Conservation (phyloP, 2,888 invertebrate species). For the Cerastis leucographa region DNA sequence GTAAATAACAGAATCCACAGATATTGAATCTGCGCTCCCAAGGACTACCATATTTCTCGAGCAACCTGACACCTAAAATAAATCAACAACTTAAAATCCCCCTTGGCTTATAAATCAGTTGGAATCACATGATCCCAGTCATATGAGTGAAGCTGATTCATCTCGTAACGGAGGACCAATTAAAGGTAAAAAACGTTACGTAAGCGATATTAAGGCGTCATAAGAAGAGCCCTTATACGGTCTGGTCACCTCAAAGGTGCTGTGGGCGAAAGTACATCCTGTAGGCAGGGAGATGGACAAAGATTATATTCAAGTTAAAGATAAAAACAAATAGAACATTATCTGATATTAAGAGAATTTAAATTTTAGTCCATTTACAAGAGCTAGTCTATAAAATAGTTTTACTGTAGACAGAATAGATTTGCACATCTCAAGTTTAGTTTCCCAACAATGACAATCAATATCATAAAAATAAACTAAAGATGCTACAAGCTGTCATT, state of each 20-base stretch:
- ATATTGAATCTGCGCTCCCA: constrained; percentile 28
- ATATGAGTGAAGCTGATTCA: constrained; percentile 52
- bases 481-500: neutral
- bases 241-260: constrained; percentile 33
- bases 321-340: neutral
- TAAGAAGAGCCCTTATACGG: constrained; percentile 45
- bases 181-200: constrained; percentile 57
- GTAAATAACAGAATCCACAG: constrained; percentile 10
- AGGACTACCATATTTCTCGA: constrained; percentile 31
- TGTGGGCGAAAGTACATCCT: constrained; percentile 47
- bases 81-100: constrained; percentile 43
- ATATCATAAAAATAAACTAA: neutral
- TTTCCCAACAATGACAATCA: neutral
- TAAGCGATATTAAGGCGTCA: constrained; percentile 50
- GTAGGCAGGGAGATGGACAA: constrained; percentile 23
- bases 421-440: neutral
- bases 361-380: neutral
- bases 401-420: neutral
- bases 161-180: constrained; percentile 46
- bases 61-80: constrained; percentile 36
- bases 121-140: constrained; percentile 19
- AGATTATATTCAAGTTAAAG: neutral
- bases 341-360: neutral
- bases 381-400: neutral
- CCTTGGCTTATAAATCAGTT: constrained; percentile 35